phyloP scores from a whole-genome alignment of 2,797 vertebrate species.

The Carduelis carduelis region DNA sequence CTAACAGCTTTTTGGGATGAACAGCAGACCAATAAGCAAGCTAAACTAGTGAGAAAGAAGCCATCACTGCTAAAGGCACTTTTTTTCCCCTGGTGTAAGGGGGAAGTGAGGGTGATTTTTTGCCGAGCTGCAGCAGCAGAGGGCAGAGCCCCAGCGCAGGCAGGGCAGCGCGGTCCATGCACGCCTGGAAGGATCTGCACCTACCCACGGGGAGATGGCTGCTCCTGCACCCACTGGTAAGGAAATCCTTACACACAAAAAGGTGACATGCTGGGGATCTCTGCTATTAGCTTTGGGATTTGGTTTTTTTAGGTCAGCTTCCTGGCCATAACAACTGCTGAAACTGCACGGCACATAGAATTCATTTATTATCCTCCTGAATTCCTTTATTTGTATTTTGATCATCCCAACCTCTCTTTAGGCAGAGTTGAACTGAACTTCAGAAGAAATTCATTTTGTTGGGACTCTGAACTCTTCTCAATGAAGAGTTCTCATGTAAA shows the following conservation, averaged over 20 bases:
- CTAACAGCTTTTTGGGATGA: neutral
- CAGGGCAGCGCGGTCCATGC: rapidly evolving
- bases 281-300: rapidly evolving
- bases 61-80: neutral
- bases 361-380: neutral
- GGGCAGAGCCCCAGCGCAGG: neutral
- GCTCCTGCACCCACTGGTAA: neutral
- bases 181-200: neutral
- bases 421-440: neutral
- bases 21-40: neutral
- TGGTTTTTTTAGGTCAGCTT: neutral
- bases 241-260: neutral
- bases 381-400: neutral
- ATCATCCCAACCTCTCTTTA: neutral
- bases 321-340: neutral
- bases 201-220: rapidly evolving
- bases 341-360: neutral
- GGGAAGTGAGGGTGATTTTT: neutral
- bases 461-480: neutral
- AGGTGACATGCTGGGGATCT: neutral
- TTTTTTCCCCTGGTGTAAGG: neutral
- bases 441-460: neutral
- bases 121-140: neutral
- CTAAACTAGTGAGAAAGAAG: neutral
- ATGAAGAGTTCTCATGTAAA: neutral